These are phyloP conservation scores for Lacerta viridis DNA, from an alignment of 2,797 vertebrate genomes.

Conservation along the genomic window DNA sequence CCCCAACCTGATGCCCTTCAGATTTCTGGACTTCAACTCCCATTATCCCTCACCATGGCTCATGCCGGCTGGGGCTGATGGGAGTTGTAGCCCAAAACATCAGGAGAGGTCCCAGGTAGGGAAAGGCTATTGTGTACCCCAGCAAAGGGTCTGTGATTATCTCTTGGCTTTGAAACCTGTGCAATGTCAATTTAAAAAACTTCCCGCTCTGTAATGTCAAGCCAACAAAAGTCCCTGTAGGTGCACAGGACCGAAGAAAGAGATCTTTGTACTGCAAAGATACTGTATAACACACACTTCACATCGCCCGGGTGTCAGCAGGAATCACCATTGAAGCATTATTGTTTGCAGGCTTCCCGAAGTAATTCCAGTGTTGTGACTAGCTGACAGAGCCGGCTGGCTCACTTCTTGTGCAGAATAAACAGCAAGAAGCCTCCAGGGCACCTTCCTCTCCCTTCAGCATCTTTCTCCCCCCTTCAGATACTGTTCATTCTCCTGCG, in stretches of 20 bases:
- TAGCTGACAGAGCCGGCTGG: constrained; percentile 62
- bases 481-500: constrained; percentile 60
- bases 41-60: too few species aligned
- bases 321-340: constrained; percentile 54
- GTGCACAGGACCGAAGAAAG: constrained; percentile 42
- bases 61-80: too few species aligned
- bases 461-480: constrained; percentile 55
- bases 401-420: constrained; percentile 69
- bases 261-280: constrained; percentile 48
- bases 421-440: constrained; percentile 60
- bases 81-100: too few species aligned
- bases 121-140: not conserved
- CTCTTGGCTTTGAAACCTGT: not conserved
- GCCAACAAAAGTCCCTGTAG: constrained; percentile 23
- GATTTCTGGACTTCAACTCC: too few species aligned
- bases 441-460: not conserved
- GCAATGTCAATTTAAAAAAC: not conserved
- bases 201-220: constrained; percentile 34
- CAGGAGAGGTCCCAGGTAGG: too few species aligned
- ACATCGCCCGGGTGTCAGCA: constrained; percentile 28
- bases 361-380: constrained; percentile 64
- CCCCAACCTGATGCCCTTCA: too few species aligned
- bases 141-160: too few species aligned
- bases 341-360: constrained; percentile 56
- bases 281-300: constrained; percentile 31